A percentile compares a stretch with the other conserved stretches of the same genome.
Evolutionary conservation across 2,797 vertebrate species (phyloP).

Genomic region (Cyclopterus lumpus): DNA sequence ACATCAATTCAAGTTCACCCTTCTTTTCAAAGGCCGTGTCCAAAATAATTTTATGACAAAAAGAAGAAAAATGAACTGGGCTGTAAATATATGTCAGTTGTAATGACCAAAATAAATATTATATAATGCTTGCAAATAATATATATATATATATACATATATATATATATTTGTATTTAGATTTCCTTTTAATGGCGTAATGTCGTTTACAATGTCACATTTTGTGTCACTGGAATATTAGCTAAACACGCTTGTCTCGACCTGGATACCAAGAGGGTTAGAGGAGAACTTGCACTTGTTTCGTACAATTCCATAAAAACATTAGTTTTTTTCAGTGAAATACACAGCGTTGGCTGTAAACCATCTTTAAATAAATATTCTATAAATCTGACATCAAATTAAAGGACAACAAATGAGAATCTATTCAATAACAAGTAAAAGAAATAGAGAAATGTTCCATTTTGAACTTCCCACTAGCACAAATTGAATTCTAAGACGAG

Average conservation of each 20-base stretch:
- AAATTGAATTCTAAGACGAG: conserved; percentile 19
- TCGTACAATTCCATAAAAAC: neutral
- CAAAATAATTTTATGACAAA: neutral
- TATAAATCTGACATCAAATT: neutral
- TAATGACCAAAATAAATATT: neutral
- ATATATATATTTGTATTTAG: neutral
- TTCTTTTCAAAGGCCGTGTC: neutral
- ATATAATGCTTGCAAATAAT: neutral
- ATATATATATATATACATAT: neutral
- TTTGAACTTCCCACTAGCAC: conserved; percentile 11
- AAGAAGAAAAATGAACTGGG: neutral
- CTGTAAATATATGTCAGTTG: neutral
- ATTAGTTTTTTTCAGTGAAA: neutral
- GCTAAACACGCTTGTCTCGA: neutral
- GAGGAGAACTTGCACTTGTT: neutral
- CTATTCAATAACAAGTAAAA: neutral
- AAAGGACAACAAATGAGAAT: conserved; percentile 12
- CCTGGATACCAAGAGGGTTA: neutral
- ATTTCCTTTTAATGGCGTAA: neutral
- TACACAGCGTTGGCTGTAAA: neutral
- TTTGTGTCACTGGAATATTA: neutral
- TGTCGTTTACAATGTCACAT: neutral
- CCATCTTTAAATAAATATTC: conserved; percentile 13
- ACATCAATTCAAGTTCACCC: neutral
- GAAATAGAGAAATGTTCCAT: conserved; percentile 14